Evolutionary conservation across 2,797 vertebrate genomes (phyloP), one percentile per base, ranked within the genome.

Genomic region (Clarias pachynema): DNA sequence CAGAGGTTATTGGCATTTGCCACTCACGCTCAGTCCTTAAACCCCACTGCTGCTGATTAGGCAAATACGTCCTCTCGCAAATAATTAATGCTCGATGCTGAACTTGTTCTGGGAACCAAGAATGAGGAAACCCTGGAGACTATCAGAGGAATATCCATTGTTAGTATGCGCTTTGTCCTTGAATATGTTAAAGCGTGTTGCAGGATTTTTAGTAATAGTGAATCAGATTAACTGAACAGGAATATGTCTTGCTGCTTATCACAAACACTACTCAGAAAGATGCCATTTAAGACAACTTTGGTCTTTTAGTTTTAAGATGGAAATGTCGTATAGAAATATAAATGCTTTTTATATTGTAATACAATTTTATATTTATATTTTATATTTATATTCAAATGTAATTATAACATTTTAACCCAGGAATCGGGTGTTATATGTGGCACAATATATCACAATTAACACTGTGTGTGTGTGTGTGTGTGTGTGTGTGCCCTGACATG

Each of bases 1-100:
- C 91, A 94, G 93, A 93, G 93, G 91, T 93, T 98, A 98, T 98
- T 97, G 97, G 95, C 97, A 96, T 97, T 98, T 98, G 96, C 96
- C 97, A 96, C 94, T 97, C 96, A 97, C 89, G 84, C 86, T 90
- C 89, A 89, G 92, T 91, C 93, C 93, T 91, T 87, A 86, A 92
- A 95, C 94, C 94, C 90, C 94, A 81, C 89, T 94, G 94, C 92
- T 96, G 96, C 95, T 96, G 96, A 97, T 97, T 96, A 98, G 95
- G 96, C 95, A 95, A 97, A 98, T 95, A 95, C 89, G 93, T 88
- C 90, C 87, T 87, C 92, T 94, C 89, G 84, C 89, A 91, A 95
- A 95, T 97, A 97, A 97, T 97, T 96, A 96, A 95, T 96, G 93
- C 95, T 95, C 93, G 96, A 95, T 94, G 94, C 90, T 86, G 91